Conservation (phyloP, 2,113 vertebrate species). For the Riparia riparia region DNA sequence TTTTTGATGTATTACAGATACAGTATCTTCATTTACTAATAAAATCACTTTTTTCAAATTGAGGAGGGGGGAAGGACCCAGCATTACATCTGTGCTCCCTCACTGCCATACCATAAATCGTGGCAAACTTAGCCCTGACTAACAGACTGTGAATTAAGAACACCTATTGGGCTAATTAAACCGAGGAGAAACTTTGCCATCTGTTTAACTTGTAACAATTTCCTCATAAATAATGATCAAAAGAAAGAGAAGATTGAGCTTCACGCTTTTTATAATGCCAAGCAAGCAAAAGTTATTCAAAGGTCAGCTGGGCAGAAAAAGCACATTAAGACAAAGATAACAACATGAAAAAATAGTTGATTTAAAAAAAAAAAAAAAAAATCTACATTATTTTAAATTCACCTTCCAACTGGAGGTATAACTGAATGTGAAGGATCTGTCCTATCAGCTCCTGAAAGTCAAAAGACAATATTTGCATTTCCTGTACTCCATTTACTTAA, state of each 20-base stretch:
- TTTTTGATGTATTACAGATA: neutral
- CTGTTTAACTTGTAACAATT: neutral
- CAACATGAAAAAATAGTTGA: neutral
- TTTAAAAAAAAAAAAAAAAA: neutral
- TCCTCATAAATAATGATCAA: neutral
- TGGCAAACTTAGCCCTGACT: neutral
- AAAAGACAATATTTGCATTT: neutral
- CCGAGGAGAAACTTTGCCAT: neutral
- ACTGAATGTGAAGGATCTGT: conserved; percentile 61
- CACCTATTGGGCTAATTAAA: neutral
- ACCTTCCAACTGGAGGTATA: conserved; percentile 74
- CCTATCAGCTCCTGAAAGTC: conserved; percentile 57
- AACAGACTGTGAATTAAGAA: neutral
- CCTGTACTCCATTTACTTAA: neutral
- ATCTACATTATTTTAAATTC: neutral
- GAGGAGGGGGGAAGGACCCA: neutral
- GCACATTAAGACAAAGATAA: neutral
- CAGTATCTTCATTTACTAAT: neutral
- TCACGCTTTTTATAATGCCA: neutral
- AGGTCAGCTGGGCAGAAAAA: neutral
- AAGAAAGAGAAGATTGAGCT: neutral
- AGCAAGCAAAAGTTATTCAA: neutral
- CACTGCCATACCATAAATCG: neutral
- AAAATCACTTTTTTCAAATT: neutral
- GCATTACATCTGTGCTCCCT: neutral